phyloP scores from a whole-genome alignment of 2,797 vertebrate genomes.

The Galaxias olidus region DNA sequence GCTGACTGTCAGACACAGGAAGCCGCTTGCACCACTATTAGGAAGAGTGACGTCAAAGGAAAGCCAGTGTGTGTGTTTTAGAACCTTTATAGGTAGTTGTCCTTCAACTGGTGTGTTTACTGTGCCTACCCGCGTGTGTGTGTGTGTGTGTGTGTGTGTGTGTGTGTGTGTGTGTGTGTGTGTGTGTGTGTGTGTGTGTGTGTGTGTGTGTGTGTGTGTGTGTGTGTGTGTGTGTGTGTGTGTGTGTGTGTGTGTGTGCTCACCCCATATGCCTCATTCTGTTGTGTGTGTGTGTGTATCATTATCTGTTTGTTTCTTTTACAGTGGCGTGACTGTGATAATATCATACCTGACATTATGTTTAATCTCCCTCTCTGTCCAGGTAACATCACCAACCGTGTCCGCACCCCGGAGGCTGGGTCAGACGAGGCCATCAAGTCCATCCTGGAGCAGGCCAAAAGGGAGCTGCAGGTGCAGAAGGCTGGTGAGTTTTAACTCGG shows the following conservation, averaged over 20 bases:
- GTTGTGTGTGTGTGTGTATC: no score
- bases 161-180: not conserved
- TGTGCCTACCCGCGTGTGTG: slow-evolving; percentile 44
- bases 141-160: slow-evolving; percentile 64
- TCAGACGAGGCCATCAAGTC: slow-evolving; percentile 92
- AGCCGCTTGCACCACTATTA: slow-evolving; percentile 39
- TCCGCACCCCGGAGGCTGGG: slow-evolving; percentile 84
- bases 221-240: not conserved
- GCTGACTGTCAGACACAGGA: slow-evolving; percentile 42
- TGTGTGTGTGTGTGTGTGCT: not conserved
- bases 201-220: not conserved
- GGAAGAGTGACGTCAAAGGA: slow-evolving; percentile 68
- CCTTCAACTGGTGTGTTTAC: slow-evolving; percentile 60
- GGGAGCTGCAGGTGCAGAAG: slow-evolving; percentile 91
- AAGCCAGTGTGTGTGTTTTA: slow-evolving; percentile 69
- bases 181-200: not conserved
- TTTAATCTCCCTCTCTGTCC: no score
- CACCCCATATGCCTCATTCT: no score
- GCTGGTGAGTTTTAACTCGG: slow-evolving; percentile 80
- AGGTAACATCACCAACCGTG: slow-evolving; percentile 90
- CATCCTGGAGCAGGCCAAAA: slow-evolving; percentile 90
- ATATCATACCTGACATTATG: no score
- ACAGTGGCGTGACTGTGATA: no score
- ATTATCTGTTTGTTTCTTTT: no score
- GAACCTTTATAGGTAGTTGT: slow-evolving; percentile 65